Evolutionary conservation across 2,113 vertebrate genomes (phyloP), one percentile per base, ranked within the genome.

Genomic region (Neodon shergylaensis): DNA sequence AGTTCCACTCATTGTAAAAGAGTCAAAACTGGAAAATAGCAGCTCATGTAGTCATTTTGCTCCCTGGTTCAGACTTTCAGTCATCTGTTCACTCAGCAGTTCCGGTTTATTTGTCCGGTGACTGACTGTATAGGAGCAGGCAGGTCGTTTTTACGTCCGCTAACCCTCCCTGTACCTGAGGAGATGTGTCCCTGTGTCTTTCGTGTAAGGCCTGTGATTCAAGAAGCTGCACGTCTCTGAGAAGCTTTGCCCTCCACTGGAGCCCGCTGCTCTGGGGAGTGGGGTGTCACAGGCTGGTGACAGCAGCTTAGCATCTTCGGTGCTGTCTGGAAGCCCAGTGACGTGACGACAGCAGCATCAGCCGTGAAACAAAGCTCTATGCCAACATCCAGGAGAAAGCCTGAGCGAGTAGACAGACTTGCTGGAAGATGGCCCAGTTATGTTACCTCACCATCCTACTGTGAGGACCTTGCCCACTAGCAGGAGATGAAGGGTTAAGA

Each of bases 21-120:
- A 97, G 96, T 96, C 97, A 97, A 94, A 98, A 98, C 98, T 98
- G 98, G 98, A 99, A 98, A 98, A 78, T 47, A 89, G 72, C 74
- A 73, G 2, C 54, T 39, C 17, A 28, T 39, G 65, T 63, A n/a
- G 76, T 44, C 0, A 10, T 68, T 95, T 93, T 89, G 92, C 63
- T 94, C 89, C 97, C 92, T 76, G 28, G 52, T 52, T 90, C 91
- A 92, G 77, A 88, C 52, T 31, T 96, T 73, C 19, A 21, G 2
- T 61, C 17, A 7, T 77, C 90, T 79, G 77, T 76, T 74, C 44
- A 36, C 54, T 87, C 79, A 49, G 17, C 52, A 49, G 7, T 84
- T 74, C 4, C 5, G 0, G 52, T 72, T 36, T 61, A 61, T 68
- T 11, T 83, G 73, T 74, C 58, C 47, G 42, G 79, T 88, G 76